Evolutionary conservation across 1,140 invertebrate genomes (phyloP).

Genomic region (Heliconius congener): DNA sequence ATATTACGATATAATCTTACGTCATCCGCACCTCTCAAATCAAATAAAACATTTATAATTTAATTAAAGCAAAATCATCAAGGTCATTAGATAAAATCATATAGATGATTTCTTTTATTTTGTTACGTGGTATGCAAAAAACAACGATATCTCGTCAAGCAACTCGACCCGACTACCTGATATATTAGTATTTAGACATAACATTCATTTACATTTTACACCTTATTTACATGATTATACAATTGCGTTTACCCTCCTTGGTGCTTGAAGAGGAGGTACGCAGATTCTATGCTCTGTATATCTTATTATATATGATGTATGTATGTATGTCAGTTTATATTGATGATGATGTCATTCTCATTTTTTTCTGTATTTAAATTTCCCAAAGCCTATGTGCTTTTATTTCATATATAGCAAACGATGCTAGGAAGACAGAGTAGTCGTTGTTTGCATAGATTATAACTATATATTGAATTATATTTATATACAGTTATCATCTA

Average conservation of each 20-base stretch:
- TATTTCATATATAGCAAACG: no score
- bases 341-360: no score
- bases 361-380: no score
- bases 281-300: not conserved
- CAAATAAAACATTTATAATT: conserved; percentile 5
- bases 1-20: no score
- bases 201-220: conserved; percentile 13
- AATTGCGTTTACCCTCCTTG: conserved; percentile 11
- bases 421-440: no score
- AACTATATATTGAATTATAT: no score
- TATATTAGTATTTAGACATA: not conserved
- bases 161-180: conserved; percentile 20
- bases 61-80: conserved; percentile 22
- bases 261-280: not conserved
- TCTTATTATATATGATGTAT: not conserved
- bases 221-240: conserved; percentile 24
- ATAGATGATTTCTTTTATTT: conserved; percentile 7
- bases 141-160: conserved; percentile 19
- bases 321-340: not conserved
- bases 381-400: no score
- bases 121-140: conserved; percentile 19
- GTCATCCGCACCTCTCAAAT: no score
- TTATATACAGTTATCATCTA: no score
- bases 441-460: no score
- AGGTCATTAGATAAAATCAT: conserved; percentile 8